Conservation (phyloP, 2,113 vertebrate species). For the Madoqua kirkii region DNA sequence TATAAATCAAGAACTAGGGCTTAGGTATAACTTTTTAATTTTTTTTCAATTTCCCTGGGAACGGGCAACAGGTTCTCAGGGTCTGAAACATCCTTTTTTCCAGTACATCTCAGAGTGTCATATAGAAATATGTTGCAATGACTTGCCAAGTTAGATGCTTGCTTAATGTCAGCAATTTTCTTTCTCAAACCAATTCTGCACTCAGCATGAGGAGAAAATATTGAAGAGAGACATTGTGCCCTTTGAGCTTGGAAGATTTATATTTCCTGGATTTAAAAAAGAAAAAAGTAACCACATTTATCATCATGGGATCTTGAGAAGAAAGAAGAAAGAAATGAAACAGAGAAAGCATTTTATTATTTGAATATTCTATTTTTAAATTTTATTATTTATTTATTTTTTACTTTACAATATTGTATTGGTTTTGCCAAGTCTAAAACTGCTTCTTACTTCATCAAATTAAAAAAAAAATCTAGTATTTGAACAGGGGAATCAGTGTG, state of each 20-base stretch:
- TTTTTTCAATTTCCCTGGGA: background rate
- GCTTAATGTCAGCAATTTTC: constrained; percentile 51
- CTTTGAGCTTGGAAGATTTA: constrained; percentile 6
- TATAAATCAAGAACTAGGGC: background rate
- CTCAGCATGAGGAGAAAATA: background rate
- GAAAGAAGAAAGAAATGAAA: background rate
- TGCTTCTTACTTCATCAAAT: background rate
- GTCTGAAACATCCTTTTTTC: background rate
- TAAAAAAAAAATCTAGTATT: background rate
- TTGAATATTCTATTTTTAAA: background rate
- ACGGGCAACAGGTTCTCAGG: background rate
- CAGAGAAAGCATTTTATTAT: background rate
- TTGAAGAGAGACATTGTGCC: background rate
- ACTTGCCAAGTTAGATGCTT: background rate
- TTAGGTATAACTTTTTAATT: background rate
- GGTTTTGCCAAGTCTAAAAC: background rate
- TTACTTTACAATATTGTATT: no score
- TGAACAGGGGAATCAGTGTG: background rate
- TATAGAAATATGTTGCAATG: constrained; percentile 8
- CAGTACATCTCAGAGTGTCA: background rate
- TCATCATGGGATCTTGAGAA: background rate
- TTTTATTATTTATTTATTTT: no score
- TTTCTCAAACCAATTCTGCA: constrained; percentile 15
- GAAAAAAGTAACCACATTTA: background rate
- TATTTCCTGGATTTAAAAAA: background rate